Evolutionary conservation across 1,140 invertebrate genomes (phyloP).

Genomic region (Chelonus insularis): DNA sequence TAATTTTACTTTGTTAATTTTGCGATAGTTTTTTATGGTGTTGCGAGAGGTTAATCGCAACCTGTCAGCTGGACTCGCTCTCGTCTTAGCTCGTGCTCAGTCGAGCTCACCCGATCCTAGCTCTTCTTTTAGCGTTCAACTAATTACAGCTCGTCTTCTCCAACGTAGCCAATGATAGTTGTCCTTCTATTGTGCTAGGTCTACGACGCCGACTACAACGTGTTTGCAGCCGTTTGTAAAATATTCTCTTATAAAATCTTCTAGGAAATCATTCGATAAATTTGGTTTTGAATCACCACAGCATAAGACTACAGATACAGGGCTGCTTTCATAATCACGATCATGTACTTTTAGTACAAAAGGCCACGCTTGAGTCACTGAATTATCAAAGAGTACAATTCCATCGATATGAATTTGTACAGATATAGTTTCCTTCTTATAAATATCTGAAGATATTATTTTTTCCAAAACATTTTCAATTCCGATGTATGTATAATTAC

Average conservation of each 20-base stretch:
- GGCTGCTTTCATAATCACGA: slow-evolving; percentile 17
- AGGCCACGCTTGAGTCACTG: slow-evolving; percentile 21
- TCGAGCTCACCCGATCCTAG: too few species aligned
- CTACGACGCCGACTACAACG: too few species aligned
- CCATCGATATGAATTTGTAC: too few species aligned
- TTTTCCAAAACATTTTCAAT: slow-evolving; percentile 22
- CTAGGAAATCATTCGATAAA: slow-evolving; percentile 21
- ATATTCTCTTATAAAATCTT: slow-evolving; percentile 25
- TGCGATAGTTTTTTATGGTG: slow-evolving; percentile 12
- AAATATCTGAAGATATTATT: slow-evolving; percentile 22
- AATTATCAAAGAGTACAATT: slow-evolving; percentile 20
- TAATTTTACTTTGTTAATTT: slow-evolving; percentile 29
- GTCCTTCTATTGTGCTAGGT: background rate
- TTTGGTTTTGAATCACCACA: slow-evolving; percentile 30
- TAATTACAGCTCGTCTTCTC: too few species aligned
- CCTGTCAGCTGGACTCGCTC: too few species aligned
- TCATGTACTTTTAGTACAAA: slow-evolving; percentile 17
- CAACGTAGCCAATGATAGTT: too few species aligned
- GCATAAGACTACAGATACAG: slow-evolving; percentile 26
- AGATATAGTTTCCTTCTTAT: too few species aligned
- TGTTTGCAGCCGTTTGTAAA: too few species aligned
- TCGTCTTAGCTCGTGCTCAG: too few species aligned
- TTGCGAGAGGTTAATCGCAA: too few species aligned
- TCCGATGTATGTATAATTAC: background rate
- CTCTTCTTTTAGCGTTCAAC: too few species aligned